Conservation (phyloP, 2,888 invertebrate genomes). For the Strigamia crassipes region DNA sequence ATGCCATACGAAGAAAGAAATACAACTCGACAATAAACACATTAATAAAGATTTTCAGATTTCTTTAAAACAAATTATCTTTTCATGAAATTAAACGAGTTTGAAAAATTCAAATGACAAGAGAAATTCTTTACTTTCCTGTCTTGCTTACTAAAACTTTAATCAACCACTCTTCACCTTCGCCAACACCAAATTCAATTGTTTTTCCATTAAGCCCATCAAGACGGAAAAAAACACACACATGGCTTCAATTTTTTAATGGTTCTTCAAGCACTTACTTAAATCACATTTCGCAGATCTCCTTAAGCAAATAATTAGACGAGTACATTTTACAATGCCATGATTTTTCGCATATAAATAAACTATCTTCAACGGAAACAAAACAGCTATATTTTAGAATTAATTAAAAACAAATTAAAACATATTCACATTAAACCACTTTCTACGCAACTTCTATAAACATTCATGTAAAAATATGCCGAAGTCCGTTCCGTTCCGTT, state of each 20-base stretch:
- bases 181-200: background rate
- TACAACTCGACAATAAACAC: background rate
- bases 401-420: background rate
- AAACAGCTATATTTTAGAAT: background rate
- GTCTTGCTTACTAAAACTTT: conserved; percentile 8
- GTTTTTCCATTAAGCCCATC: conserved; percentile 32
- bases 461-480: too few relatives aligned
- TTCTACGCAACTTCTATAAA: background rate
- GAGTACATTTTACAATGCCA: background rate
- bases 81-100: background rate
- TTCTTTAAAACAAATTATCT: background rate
- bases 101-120: background rate
- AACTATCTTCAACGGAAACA: background rate
- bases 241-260: conserved; percentile 33
- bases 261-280: conserved; percentile 32
- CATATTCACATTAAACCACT: background rate
- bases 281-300: conserved; percentile 24
- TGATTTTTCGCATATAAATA: background rate
- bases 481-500: too few relatives aligned
- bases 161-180: conserved; percentile 13
- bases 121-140: background rate
- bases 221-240: background rate
- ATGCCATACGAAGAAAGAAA: too few relatives aligned
- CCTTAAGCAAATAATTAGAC: conserved; percentile 23
- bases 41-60: background rate